Evolutionary conservation across 2,888 invertebrate genomes (phyloP), one percentile per base, ranked within the genome.

Genomic region (Serripes groenlandicus): DNA sequence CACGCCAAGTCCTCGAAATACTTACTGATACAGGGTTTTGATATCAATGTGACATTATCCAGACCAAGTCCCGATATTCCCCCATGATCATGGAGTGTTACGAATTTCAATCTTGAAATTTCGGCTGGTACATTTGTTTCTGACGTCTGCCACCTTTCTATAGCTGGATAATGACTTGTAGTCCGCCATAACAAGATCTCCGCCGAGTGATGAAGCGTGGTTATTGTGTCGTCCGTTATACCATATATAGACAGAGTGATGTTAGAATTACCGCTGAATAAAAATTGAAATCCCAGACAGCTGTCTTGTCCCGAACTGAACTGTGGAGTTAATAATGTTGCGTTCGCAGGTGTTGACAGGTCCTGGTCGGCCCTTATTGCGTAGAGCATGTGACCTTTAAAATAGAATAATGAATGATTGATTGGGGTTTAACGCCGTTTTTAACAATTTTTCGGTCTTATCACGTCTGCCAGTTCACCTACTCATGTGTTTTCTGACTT

Each of bases 331-430:
- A 80, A 35, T 21, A 90, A 64, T 0, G 84, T 78, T 0, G 88
- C 83, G 15, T 66, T 79, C 60, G 76, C 56, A 9, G 75, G 62
- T 3, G 64, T 68, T 54, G 66, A 37, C 3, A 76, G 23, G 26
- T 75, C 60, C 3, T 15, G 11, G 18, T 60, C 37, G 3, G 32
- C 62, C 32, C 74, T 18, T 42, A 52, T 42, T 21, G 88, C 83
- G 62, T 87, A 91, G 74, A 88, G 68, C 71, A 84, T 89, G 70
- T 89, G 85, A 21, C 89, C 89, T 88, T 9, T 18, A 68, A 15
- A 64, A 49, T 21, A 49, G 15, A 42, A 42, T n/a, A n/a, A n/a
- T n/a, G n/a, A n/a, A n/a, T n/a, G n/a, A n/a, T n/a, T n/a, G n/a
- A n/a, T n/a, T n/a, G n/a, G n/a, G n/a, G n/a, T n/a, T n/a, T n/a